Conservation (phyloP, 2,797 vertebrate species). For the Chelonia mydas region DNA sequence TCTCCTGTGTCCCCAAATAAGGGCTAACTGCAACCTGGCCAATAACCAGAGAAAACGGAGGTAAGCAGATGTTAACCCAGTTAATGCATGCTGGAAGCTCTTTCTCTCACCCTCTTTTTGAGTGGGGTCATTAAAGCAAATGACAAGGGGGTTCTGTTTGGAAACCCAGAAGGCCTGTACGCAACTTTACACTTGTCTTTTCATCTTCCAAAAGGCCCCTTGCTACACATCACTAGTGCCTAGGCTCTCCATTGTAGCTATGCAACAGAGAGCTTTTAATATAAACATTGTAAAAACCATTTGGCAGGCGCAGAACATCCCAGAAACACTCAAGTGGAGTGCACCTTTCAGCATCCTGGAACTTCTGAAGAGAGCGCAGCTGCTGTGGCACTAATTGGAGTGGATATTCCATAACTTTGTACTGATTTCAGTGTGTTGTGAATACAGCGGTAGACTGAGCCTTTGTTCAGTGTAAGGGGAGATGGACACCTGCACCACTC, state of each 20-base stretch:
- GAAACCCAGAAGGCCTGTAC: neutral
- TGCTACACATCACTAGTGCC: neutral
- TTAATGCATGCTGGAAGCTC: neutral
- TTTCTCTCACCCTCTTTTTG: neutral
- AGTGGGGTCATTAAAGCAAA: neutral
- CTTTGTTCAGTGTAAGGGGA: neutral
- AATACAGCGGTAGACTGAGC: neutral
- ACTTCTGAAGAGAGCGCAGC: neutral
- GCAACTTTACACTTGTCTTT: neutral
- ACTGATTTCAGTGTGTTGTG: neutral
- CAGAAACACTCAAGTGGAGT: neutral
- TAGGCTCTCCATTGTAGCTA: neutral
- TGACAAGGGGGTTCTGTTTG: neutral
- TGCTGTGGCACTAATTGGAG: neutral
- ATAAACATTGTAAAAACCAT: neutral
- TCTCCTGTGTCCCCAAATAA: neutral
- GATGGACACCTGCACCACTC: neutral
- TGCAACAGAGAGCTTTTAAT: neutral
- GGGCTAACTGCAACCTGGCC: neutral
- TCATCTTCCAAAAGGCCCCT: neutral
- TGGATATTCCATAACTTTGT: neutral
- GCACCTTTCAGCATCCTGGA: constrained; percentile 24
- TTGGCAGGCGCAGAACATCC: neutral
- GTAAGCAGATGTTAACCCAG: neutral
- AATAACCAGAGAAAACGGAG: neutral